phyloP scores from a whole-genome alignment of 2,888 invertebrate species.

The Blomia tropicalis region DNA sequence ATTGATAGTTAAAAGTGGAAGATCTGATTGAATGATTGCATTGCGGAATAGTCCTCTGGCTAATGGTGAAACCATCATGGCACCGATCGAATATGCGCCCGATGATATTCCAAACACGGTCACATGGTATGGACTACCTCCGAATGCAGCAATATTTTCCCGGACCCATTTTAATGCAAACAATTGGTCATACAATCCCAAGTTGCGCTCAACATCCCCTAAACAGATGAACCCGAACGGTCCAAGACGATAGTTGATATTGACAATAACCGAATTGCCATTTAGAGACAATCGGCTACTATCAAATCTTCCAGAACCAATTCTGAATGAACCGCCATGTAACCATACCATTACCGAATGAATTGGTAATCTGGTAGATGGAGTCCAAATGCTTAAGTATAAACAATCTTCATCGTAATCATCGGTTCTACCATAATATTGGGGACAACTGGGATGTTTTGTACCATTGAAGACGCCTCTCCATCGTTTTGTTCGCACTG shows the following conservation, averaged over 20 bases:
- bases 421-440: too few species aligned
- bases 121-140: not conserved
- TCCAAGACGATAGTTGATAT: not conserved
- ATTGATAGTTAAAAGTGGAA: too few species aligned
- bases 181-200: conserved; percentile 4
- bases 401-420: not conserved
- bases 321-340: not conserved
- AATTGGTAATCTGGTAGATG: too few species aligned
- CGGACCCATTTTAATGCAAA: conserved; percentile 1
- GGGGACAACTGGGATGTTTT: not conserved
- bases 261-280: not conserved
- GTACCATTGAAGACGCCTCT: not conserved
- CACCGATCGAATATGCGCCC: not conserved
- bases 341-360: not conserved
- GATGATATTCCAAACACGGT: not conserved
- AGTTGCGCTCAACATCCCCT: not conserved
- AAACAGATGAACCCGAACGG: not conserved
- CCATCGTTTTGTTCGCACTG: not conserved
- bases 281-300: not conserved
- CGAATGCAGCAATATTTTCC: not conserved
- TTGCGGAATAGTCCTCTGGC: conserved; percentile 2
- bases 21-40: not conserved
- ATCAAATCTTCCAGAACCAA: not conserved
- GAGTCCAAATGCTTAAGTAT: not conserved
- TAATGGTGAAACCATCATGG: not conserved